phyloP scores from a whole-genome alignment of 2,888 invertebrate genomes.

The Zootermopsis nevadensis region DNA sequence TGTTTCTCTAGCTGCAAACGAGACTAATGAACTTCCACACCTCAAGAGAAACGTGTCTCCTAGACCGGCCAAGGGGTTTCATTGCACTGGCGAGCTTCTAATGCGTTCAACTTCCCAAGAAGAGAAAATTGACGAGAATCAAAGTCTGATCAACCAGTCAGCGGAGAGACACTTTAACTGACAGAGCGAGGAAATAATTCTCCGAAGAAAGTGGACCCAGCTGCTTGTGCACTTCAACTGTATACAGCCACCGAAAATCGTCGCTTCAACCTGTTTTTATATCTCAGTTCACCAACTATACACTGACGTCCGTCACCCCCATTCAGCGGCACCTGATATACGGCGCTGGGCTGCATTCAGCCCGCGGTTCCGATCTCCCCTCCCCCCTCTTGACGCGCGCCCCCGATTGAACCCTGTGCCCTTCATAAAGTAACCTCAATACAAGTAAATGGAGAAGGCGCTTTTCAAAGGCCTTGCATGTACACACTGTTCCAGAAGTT shows the following conservation, averaged over 20 bases:
- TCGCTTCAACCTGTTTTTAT: neutral
- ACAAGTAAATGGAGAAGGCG: neutral
- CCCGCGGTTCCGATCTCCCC: neutral
- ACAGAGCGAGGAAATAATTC: too few relatives aligned
- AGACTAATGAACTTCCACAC: too few relatives aligned
- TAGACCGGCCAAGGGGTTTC: too few relatives aligned
- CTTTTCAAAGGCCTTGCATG: neutral
- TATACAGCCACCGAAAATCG: neutral
- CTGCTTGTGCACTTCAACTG: neutral
- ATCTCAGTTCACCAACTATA: neutral
- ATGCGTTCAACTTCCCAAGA: too few relatives aligned
- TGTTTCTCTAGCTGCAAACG: too few relatives aligned
- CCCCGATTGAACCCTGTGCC: neutral
- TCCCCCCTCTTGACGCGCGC: neutral
- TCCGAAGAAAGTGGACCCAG: too few relatives aligned
- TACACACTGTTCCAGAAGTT: constrained; percentile 1
- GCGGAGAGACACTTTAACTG: too few relatives aligned
- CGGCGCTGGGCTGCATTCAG: neutral
- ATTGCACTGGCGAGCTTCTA: too few relatives aligned
- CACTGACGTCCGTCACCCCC: neutral
- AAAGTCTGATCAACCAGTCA: too few relatives aligned
- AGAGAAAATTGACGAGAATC: too few relatives aligned
- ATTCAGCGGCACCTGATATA: constrained; percentile 1
- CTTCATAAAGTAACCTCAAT: too few relatives aligned
- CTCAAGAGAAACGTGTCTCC: too few relatives aligned